Evolutionary conservation across 2,797 vertebrate genomes (phyloP), one percentile per base, ranked within the genome.

Genomic region (Pteropus rufus): DNA sequence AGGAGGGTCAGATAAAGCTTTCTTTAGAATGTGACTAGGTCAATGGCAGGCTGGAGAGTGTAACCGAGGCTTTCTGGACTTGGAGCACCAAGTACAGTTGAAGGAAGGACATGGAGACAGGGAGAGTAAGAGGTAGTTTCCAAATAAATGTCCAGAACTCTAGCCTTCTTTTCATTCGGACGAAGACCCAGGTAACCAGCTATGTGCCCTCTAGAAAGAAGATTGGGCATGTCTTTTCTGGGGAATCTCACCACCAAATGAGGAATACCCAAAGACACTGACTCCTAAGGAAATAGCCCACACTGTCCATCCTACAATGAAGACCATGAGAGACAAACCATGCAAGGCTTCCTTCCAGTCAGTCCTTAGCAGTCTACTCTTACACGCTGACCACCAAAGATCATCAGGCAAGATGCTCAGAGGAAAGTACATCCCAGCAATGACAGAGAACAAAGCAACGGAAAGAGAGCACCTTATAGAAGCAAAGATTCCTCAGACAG

Each of bases 381-480:
- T 56, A 7, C 0, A 7, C 0, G 1, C 8, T 29, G 26, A 64
- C 56, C 41, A 34, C 9, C 7, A 7, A 73, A 10, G 36, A 26
- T 34, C 9, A 7, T 18, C 7, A 31, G 56, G 39, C 39, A 34
- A 91, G 58, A 29, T 21, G n/a, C 10, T 62, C 0, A 1, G 72
- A 46, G 34, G 16, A n/a, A 16, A 46, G 39, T 6, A 29, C 7
- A 41, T 44, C 23, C 23, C 7, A n/a, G 54, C 21, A 5, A 29
- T 5, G 23, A 80, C 2, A 16, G 26, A 12, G 9, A 29, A n/a
- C 3, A 36, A n/a, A 56, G 12, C 26, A 54, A 26, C 56, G 16
- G 31, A 14, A 85, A 54, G 65, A 75, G 26, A 70, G 36, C 1
- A 2, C 7, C 36, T 46, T 31, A 14, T 4, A 4, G 16, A 49